phyloP scores from a whole-genome alignment of 2,113 vertebrate species.

The Alectura lathami region DNA sequence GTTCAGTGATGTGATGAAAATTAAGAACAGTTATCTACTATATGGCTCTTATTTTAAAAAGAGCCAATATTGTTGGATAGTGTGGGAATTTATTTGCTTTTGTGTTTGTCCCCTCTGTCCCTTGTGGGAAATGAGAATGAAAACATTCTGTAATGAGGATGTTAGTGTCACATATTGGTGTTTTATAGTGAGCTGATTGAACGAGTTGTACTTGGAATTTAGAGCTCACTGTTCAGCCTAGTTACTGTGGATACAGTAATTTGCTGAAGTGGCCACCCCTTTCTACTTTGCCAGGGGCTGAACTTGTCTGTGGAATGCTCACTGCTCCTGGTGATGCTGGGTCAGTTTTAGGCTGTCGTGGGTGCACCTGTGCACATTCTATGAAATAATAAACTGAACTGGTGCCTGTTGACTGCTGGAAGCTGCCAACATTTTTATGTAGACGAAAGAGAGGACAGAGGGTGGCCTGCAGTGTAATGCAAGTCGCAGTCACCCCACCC shows the following conservation, averaged over 20 bases:
- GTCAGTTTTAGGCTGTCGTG: background rate
- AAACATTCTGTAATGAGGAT: background rate
- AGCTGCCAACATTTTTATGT: background rate
- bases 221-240: background rate
- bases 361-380: background rate
- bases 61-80: background rate
- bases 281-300: background rate
- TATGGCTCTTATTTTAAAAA: background rate
- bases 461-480: background rate
- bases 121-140: background rate
- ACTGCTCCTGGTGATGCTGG: background rate
- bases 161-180: background rate
- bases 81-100: conserved; percentile 2
- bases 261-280: background rate
- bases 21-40: background rate
- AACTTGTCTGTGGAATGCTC: background rate
- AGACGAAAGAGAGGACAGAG: background rate
- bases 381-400: background rate
- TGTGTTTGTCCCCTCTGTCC: background rate
- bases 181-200: background rate
- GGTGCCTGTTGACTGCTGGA: background rate
- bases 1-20: conserved; percentile 10
- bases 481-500: background rate
- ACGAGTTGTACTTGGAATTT: background rate
- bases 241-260: conserved; percentile 41